Conservation (phyloP, 2,113 vertebrate species). For the Aspidoscelis tigris region DNA sequence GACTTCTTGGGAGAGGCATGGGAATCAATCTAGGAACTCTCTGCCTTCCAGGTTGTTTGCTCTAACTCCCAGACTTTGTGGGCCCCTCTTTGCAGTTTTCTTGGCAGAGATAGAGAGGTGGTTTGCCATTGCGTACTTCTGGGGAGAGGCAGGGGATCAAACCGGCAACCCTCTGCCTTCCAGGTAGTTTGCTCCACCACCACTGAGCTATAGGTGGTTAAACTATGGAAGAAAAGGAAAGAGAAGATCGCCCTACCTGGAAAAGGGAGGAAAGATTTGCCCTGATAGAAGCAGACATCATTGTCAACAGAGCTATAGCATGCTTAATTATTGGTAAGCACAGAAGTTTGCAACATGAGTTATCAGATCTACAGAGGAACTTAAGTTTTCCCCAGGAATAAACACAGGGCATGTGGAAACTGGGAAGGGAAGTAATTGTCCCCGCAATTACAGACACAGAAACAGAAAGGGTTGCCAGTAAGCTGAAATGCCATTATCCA, state of each 20-base stretch:
- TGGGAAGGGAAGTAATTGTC: background rate
- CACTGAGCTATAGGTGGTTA: too few relatives aligned
- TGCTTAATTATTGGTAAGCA: too few relatives aligned
- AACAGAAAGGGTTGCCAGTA: background rate
- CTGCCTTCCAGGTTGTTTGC: too few relatives aligned
- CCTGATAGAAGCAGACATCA: background rate
- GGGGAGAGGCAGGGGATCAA: too few relatives aligned
- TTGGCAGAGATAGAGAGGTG: too few relatives aligned
- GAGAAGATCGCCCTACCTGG: background rate
- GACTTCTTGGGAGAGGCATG: too few relatives aligned
- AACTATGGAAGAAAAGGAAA: background rate
- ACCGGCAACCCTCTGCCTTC: too few relatives aligned
- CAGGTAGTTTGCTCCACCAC: too few relatives aligned
- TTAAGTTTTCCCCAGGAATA: conserved; percentile 1
- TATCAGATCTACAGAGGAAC: background rate
- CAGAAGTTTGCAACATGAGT: background rate
- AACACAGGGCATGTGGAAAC: background rate
- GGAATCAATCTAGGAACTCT: too few relatives aligned
- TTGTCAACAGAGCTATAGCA: background rate
- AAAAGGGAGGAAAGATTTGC: background rate
- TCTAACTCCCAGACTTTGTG: too few relatives aligned
- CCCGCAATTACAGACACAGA: background rate
- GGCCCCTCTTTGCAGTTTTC: too few relatives aligned
- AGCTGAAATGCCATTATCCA: background rate
- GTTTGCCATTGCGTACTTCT: too few relatives aligned